Evolutionary conservation across 2,888 invertebrate species (phyloP), one percentile per base, ranked within the genome.

Genomic region (Piscicola geometra): DNA sequence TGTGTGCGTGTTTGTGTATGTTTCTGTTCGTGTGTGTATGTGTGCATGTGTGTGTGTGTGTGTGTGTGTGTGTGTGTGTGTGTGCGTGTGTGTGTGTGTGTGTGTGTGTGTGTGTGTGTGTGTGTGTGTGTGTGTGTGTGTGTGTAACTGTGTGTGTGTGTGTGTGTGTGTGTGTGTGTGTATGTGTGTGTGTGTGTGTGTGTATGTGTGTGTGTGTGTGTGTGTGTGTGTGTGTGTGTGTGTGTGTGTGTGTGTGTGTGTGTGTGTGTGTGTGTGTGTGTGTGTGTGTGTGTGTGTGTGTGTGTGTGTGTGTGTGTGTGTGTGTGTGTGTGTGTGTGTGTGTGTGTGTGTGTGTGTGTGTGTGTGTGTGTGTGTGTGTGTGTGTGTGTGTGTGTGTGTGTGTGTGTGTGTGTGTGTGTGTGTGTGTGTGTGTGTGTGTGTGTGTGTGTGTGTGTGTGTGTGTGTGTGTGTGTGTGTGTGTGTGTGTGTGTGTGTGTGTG

Each of bases 81-180:
- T n/a, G n/a, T n/a, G n/a, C n/a, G n/a, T n/a, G n/a, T n/a, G n/a
- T n/a, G n/a, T n/a, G n/a, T n/a, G n/a, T n/a, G n/a, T n/a, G n/a
- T 52, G 67, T 52, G 71, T 66, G 1, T 69, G 77, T 77, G 71
- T 78, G 60, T 75, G 75, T 76, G 50, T 71, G 33, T 71, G 71
- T 73, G 41, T 73, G 75, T 56, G 76, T 72, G 69, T 36, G 73
- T 75, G 18, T 70, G 60, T 76, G 52, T 76, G 70, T 77, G 67
- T 75, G 60, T 75, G 69, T 77, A 71, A 75, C 68, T 77, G 76
- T 76, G 70, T 76, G 74, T 75, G 71, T 76, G 76, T 77, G 66
- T 76, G 76, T 77, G 50, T 72, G 73, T 77, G 52, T 77, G 64
- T 77, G 52, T 67, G 67, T n/a, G 3, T 35, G 12, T 36, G n/a